phyloP scores from a whole-genome alignment of 1,140 invertebrate genomes.

The Pogonus chalceus region DNA sequence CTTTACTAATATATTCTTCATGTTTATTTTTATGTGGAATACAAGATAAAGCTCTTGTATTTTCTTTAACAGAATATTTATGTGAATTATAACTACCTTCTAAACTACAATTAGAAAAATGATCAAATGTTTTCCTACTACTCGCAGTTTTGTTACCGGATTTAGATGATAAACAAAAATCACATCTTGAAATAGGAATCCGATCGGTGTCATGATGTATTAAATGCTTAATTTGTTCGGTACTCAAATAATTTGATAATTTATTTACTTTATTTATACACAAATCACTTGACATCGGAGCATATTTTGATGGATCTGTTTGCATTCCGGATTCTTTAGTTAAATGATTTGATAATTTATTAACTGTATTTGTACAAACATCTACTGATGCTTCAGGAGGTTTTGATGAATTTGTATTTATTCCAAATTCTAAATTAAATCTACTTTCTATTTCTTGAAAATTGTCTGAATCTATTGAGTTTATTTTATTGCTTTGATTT shows the following conservation, averaged over 20 bases:
- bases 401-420: not conserved
- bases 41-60: not conserved
- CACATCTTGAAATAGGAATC: not conserved
- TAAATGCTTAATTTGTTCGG: not conserved
- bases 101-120: not conserved
- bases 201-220: not conserved
- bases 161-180: not conserved
- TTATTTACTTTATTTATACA: not conserved
- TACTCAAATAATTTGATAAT: not conserved
- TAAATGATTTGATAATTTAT: not conserved
- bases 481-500: too few species aligned
- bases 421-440: not conserved
- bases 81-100: not conserved
- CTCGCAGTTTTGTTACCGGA: not conserved
- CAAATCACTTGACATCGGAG: too few species aligned
- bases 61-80: not conserved
- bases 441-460: not conserved
- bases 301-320: not conserved
- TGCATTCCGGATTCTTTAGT: not conserved
- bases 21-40: too few species aligned
- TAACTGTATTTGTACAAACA: not conserved
- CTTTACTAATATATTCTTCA: too few species aligned
- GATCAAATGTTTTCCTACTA: not conserved
- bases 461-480: too few species aligned
- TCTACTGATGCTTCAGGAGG: too few species aligned